phyloP scores from a whole-genome alignment of 1,140 invertebrate species.

The Eriosoma lanigerum region DNA sequence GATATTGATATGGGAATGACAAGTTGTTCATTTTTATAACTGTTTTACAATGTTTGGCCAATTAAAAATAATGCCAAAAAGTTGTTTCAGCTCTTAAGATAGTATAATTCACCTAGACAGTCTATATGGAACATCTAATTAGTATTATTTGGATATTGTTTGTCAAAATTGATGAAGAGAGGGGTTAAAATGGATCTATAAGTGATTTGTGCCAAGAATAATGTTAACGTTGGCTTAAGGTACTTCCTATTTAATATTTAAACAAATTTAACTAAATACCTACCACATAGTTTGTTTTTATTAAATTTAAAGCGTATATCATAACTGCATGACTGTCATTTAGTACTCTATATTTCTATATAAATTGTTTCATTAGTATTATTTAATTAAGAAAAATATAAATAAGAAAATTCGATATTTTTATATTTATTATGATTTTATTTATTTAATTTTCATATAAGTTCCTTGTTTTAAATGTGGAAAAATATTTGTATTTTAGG shows the following conservation, averaged over 20 bases:
- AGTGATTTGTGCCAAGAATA: constrained; percentile 47
- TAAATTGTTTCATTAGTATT: too few species aligned
- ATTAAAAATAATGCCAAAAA: constrained; percentile 43
- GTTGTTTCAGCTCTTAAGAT: neutral
- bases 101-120: constrained; percentile 29
- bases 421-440: too few species aligned
- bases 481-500: too few species aligned
- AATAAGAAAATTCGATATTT: too few species aligned
- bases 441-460: too few species aligned
- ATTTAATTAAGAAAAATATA: too few species aligned
- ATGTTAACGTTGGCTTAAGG: constrained; percentile 33
- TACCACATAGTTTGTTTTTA: neutral
- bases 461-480: too few species aligned
- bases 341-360: too few species aligned
- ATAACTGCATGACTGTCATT: too few species aligned
- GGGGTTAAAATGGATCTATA: constrained; percentile 39
- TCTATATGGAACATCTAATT: constrained; percentile 7
- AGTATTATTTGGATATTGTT: constrained; percentile 42
- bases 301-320: too few species aligned
- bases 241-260: constrained; percentile 31
- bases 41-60: constrained; percentile 5
- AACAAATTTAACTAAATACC: neutral
- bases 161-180: neutral
- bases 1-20: neutral
- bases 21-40: neutral